Evolutionary conservation across 2,113 vertebrate genomes (phyloP), one percentile per base, ranked within the genome.

Genomic region (Trematomus loennbergii): DNA sequence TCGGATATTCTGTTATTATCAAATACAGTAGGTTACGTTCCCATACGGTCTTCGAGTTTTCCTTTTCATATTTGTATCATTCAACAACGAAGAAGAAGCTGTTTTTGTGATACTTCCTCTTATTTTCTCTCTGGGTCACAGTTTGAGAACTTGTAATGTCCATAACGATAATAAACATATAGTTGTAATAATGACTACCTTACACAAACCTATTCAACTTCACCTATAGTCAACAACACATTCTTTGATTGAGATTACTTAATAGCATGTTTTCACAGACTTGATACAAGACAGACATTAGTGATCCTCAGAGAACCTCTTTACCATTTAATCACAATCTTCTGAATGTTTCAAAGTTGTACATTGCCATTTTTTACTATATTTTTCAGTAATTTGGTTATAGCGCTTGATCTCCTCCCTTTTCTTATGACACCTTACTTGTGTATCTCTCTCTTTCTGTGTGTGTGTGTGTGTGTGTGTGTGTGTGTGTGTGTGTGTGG

Each of bases 251-350:
- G 5, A 18, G 3, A 68, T 74, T 61, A 29, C 29, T 29, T 29
- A 29, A 29, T 29, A 29, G 29, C 54, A 43, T 43, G n/a, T 69
- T 76, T 77, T 60, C 45, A 59, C 12, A 46, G 40, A 18, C 4
- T 36, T 65, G 17, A 58, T 67, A 20, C 53, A 73, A 40, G 45
- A 36, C 49, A 63, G 60, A 72, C 46, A 62, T 63, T 79, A 67
- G 69, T 53, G 69, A 79, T 53, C 64, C 43, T 76, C 71, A 79
- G 29, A 29, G 29, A 29, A 29, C 29, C 29, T 29, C 29, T 29
- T 29, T 29, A 29, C 29, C 29, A 29, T 29, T 29, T 29, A 29
- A 4, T 29, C 29, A 29, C 29, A 29, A 29, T 29, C 29, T 29
- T 29, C 29, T 29, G 29, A 29, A 29, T 40, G 36, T 40, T 40